Base-by-base conservation (phyloP, 2,797 vertebrate species). In the Microctenopoma steveboyesi region DNA sequence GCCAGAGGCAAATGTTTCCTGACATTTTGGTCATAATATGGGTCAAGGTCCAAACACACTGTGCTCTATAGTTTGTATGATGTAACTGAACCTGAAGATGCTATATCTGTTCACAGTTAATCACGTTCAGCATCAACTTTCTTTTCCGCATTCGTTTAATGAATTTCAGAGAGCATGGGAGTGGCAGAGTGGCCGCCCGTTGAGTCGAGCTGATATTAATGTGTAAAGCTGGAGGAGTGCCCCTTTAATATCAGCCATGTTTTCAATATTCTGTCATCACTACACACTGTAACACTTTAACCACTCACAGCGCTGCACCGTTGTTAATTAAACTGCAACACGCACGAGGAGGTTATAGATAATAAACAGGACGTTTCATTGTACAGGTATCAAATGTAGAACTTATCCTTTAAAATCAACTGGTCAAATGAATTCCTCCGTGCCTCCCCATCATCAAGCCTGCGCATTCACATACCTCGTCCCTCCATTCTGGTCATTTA, bases 401-500 rank as follows among this genome's bases (percentile, higher is more conserved):
- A 8, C 18, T 39, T 13, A 22, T 30, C 27, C 55, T 62, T 56
- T 46, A 7, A 51, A 42, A 33, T 75, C 14, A 40, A 0, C 39
- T 4, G 15, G 10, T 63, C 14, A 16, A 10, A 10, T 42, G 14
- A 3, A 35, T 4, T 5, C 15, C n/a, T 0, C 46, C 28, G 2
- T 11, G 42, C 39, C 49, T 22, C 3, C 3, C 58, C 50, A 63
- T 49, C 59, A 47, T 16, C 69, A 40, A 33, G 43, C 67, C 67
- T 67, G 46, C 60, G 64, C 73, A 45, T 56, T 42, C 47, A 18
- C 65, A 72, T 59, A 78, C 69, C 27, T 52, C 74, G 0, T 6
- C 48, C n/a, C 46, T 14, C 39, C 4, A 33, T 52, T 64, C 61
- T 27, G 75, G 68, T 78, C 79, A 83, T 88, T 84, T 79, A 81